Conservation (phyloP, 2,888 invertebrate genomes). For the Drosophila limbata region DNA sequence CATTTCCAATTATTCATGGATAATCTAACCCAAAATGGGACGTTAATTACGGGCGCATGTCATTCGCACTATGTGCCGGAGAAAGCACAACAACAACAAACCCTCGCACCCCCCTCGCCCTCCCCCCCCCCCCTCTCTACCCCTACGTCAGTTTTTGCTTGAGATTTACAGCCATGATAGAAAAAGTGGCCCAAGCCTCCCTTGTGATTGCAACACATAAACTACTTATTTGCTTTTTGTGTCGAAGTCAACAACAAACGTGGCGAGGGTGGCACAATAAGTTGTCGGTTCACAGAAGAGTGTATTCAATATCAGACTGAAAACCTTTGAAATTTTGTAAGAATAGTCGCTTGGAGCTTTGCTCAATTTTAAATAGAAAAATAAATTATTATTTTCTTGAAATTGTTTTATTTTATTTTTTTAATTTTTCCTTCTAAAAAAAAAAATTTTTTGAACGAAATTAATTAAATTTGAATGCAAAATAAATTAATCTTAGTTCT, state of each 20-base stretch:
- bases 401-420: no score
- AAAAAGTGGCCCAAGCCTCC: slow-evolving; percentile 15
- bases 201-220: slow-evolving; percentile 54
- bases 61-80: slow-evolving; percentile 58
- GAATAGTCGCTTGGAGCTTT: no score
- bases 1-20: slow-evolving; percentile 84
- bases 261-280: slow-evolving; percentile 16
- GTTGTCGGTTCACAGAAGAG: not conserved
- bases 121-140: not conserved
- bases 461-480: no score
- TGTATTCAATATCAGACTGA: no score
- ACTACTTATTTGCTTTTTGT: slow-evolving; percentile 46
- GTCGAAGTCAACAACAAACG: slow-evolving; percentile 27
- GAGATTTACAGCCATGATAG: not conserved
- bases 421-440: no score
- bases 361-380: no score
- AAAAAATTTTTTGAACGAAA: no score
- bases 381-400: no score
- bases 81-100: slow-evolving; percentile 8
- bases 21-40: slow-evolving; percentile 85
- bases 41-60: slow-evolving; percentile 84
- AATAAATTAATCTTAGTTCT: no score
- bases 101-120: not conserved
- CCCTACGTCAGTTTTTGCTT: slow-evolving; percentile 3
- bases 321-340: no score